Conservation (phyloP, 2,888 invertebrate genomes). For the Tubulanus polymorphus region DNA sequence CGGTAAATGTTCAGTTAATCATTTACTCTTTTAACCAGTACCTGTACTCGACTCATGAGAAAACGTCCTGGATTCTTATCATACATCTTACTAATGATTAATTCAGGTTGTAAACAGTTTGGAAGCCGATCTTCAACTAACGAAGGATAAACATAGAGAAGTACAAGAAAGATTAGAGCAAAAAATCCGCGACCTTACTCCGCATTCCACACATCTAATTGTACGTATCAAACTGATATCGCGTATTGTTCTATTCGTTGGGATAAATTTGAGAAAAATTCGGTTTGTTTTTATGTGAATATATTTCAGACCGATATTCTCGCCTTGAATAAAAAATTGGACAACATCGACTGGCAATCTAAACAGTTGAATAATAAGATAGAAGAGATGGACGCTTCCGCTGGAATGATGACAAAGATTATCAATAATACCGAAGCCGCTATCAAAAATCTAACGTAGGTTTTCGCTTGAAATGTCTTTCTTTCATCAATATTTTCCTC, state of each 20-base stretch:
- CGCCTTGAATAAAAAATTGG: conserved; percentile 29
- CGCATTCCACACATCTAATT: conserved; percentile 28
- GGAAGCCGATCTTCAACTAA: conserved; percentile 26
- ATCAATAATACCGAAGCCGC: conserved; percentile 28
- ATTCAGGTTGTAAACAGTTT: conserved; percentile 28
- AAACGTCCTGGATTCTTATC: too few species aligned
- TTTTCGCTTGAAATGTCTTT: neutral
- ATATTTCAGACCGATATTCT: conserved; percentile 29
- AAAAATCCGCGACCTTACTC: conserved; percentile 24
- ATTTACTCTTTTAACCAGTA: too few species aligned
- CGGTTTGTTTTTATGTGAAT: neutral
- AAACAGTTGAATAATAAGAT: conserved; percentile 46
- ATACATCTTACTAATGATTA: too few species aligned
- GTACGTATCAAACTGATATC: conserved; percentile 22
- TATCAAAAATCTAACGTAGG: conserved; percentile 29
- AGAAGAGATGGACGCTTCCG: conserved; percentile 43
- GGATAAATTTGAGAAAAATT: too few species aligned
- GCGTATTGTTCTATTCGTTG: too few species aligned
- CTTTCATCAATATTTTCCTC: neutral
- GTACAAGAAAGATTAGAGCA: conserved; percentile 27
- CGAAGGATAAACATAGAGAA: conserved; percentile 27
- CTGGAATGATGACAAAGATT: conserved; percentile 37
- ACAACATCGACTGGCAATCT: conserved; percentile 38
- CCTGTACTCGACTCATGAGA: too few species aligned
- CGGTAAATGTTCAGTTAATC: conserved; percentile 24